Conservation (phyloP, 2,797 vertebrate genomes). For the Macropus fuliginosus region DNA sequence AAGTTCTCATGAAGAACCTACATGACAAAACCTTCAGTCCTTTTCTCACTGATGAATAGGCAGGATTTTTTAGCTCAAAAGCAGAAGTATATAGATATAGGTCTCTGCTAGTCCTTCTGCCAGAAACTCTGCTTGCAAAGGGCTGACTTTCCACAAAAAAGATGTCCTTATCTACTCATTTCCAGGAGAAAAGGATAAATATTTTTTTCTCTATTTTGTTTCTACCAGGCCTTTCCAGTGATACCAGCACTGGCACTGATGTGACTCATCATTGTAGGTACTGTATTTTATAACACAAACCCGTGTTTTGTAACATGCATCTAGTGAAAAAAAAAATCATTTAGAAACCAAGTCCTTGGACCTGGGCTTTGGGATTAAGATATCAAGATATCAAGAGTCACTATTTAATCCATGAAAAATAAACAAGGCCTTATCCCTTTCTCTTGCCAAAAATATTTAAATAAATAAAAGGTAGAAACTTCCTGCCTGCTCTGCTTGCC, state of each 20-base stretch:
- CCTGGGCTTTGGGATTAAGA: conserved; percentile 31
- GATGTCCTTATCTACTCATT: not conserved
- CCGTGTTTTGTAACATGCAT: conserved; percentile 72
- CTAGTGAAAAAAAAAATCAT: conserved; percentile 43
- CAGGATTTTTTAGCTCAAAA: not conserved
- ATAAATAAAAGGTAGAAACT: conserved; percentile 32
- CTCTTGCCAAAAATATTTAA: conserved; percentile 35
- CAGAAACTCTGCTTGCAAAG: not conserved
- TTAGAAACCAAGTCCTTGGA: conserved; percentile 57
- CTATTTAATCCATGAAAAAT: conserved; percentile 21
- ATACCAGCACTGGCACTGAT: conserved; percentile 33
- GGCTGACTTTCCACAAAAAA: not conserved
- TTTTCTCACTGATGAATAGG: not conserved
- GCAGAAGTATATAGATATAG: not conserved
- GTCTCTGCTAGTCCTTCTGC: not conserved
- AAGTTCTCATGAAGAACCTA: not conserved
- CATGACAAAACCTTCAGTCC: not conserved
- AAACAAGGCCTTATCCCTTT: conserved; percentile 24
- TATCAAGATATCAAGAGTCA: conserved; percentile 21
- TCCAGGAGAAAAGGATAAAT: conserved; percentile 15
- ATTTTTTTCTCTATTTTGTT: conserved; percentile 20
- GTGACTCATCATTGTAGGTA: conserved; percentile 66
- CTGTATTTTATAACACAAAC: conserved; percentile 75
- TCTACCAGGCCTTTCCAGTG: conserved; percentile 18
- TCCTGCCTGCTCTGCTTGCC: conserved; percentile 43